phyloP scores from a whole-genome alignment of 2,888 invertebrate species.

The Drosophila prolongata region DNA sequence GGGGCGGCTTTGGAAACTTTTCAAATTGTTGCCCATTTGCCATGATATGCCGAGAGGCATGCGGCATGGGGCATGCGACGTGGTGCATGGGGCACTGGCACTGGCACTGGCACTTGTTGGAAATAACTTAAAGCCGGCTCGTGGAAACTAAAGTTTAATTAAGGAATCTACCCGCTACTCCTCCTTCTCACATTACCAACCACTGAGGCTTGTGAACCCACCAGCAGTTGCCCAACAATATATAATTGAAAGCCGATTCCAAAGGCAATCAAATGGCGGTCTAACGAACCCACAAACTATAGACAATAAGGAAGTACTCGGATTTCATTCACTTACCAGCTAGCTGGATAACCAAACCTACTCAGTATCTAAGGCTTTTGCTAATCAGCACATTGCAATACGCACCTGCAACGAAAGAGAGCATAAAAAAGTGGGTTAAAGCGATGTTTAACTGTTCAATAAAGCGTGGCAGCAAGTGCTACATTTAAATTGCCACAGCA shows the following conservation, averaged over 20 bases:
- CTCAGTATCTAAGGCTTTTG: background rate
- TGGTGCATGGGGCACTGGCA: background rate
- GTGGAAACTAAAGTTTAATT: slow-evolving; percentile 65
- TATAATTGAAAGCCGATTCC: slow-evolving; percentile 9
- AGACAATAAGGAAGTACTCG: background rate
- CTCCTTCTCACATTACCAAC: background rate
- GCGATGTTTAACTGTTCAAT: slow-evolving; percentile 52
- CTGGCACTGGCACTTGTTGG: slow-evolving; percentile 8
- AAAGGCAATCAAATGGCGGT: slow-evolving; percentile 15
- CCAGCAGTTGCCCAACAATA: slow-evolving; percentile 17
- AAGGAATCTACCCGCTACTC: slow-evolving; percentile 56
- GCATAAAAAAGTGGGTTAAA: slow-evolving; percentile 30
- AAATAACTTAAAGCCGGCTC: slow-evolving; percentile 57
- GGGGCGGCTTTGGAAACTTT: slow-evolving; percentile 62
- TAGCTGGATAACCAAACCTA: slow-evolving; percentile 6
- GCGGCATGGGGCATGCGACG: background rate
- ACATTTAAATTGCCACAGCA: slow-evolving; percentile 36
- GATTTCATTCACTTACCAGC: slow-evolving; percentile 20
- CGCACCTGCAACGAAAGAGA: slow-evolving; percentile 68
- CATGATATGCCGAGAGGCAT: slow-evolving; percentile 44
- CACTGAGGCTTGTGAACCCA: slow-evolving; percentile 12
- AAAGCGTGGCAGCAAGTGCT: slow-evolving; percentile 32
- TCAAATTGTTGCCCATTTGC: slow-evolving; percentile 68
- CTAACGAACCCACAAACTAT: no score
- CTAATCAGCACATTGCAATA: slow-evolving; percentile 37